Conservation (phyloP, 1,140 invertebrate genomes). For the Amyelois transitella region DNA sequence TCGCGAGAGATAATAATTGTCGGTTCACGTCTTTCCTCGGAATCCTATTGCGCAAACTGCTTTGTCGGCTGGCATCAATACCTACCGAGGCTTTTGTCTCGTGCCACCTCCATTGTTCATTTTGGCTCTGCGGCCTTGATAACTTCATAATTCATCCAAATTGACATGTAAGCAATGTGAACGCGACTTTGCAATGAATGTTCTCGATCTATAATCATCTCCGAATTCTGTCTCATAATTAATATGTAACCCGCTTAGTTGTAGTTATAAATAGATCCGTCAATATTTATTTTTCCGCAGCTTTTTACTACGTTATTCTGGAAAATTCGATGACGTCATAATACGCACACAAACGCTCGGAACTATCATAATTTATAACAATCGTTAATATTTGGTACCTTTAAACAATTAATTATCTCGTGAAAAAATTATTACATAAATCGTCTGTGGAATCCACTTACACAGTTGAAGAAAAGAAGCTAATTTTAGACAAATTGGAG, state of each 20-base stretch:
- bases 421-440: too few relatives aligned
- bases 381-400: too few relatives aligned
- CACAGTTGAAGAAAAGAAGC: too few relatives aligned
- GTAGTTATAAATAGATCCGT: not conserved
- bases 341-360: too few relatives aligned
- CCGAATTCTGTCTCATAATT: not conserved
- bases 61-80: slow-evolving; percentile 63
- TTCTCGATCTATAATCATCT: not conserved
- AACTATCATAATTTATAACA: too few relatives aligned
- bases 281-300: not conserved
- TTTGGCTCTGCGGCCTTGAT: slow-evolving; percentile 55
- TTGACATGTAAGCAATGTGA: slow-evolving; percentile 33
- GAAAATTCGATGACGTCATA: not conserved
- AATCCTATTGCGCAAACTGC: slow-evolving; percentile 68
- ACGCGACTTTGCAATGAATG: not conserved
- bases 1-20: slow-evolving; percentile 65
- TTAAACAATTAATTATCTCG: too few relatives aligned
- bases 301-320: not conserved
- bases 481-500: too few relatives aligned
- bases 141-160: slow-evolving; percentile 50
- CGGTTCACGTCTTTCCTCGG: slow-evolving; percentile 64
- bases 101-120: slow-evolving; percentile 65
- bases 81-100: slow-evolving; percentile 61
- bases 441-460: too few relatives aligned
- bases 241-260: not conserved